A percentile compares a stretch with the other conserved stretches of the same genome.
phyloP scores from a whole-genome alignment of 2,797 vertebrate genomes.

The Hipposideros larvatus region DNA sequence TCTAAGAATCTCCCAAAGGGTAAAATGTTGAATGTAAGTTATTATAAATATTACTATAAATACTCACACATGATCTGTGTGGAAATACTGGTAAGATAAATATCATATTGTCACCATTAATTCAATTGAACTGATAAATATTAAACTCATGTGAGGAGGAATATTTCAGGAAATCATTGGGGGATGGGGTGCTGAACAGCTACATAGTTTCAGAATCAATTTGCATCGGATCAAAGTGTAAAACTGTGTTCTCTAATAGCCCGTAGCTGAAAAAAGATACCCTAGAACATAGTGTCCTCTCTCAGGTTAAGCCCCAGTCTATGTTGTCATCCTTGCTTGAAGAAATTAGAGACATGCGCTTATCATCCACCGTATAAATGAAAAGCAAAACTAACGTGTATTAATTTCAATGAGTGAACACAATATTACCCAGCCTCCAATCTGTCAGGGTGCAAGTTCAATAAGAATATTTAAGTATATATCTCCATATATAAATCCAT shows the following conservation, averaged over 20 bases:
- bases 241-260: constrained; percentile 54
- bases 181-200: constrained; percentile 58
- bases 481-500: too few relatives aligned
- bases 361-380: neutral
- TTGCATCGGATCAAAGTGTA: constrained; percentile 61
- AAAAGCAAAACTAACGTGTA: neutral
- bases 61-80: constrained; percentile 60
- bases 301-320: neutral
- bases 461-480: neutral
- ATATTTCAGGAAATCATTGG: constrained; percentile 79
- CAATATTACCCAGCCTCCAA: neutral
- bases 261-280: constrained; percentile 56
- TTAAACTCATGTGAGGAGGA: constrained; percentile 81
- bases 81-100: constrained; percentile 74
- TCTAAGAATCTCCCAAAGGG: neutral
- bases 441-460: neutral
- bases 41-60: constrained; percentile 60
- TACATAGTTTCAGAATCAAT: constrained; percentile 66
- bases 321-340: constrained; percentile 7
- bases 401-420: constrained; percentile 6
- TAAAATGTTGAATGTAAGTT: constrained; percentile 62
- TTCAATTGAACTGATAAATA: constrained; percentile 81
- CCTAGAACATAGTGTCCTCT: neutral
- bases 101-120: constrained; percentile 78
- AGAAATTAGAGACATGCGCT: neutral